Evolutionary conservation across 2,113 vertebrate species (phyloP).

Genomic region (Astur gentilis): DNA sequence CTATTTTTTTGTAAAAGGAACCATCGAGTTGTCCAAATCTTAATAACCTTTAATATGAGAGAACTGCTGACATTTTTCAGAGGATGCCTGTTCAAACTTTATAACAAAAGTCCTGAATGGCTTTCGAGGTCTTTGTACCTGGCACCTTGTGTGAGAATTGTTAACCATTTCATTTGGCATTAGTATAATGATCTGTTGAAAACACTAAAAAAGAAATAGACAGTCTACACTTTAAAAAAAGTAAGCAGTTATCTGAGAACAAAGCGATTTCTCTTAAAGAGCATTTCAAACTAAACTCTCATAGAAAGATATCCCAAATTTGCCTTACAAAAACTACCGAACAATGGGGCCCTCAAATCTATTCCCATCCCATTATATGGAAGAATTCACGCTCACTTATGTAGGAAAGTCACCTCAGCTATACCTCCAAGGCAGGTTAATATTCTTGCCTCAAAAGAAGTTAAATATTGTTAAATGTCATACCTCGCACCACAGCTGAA

Average conservation of each 20-base stretch:
- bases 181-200: not conserved
- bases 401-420: not conserved
- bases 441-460: not conserved
- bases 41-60: slow-evolving; percentile 1
- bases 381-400: not conserved
- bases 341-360: not conserved
- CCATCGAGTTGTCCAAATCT: not conserved
- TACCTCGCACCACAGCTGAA: not conserved
- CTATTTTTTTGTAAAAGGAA: not conserved
- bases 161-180: not conserved
- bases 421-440: not conserved
- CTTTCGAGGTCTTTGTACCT: not conserved
- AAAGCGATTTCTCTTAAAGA: not conserved
- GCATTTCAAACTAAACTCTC: not conserved
- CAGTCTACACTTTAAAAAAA: not conserved
- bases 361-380: not conserved
- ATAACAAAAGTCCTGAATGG: not conserved
- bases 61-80: not conserved
- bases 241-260: not conserved
- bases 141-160: not conserved
- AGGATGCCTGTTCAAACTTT: not conserved
- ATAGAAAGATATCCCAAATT: not conserved
- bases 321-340: not conserved
- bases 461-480: not conserved
- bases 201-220: not conserved